phyloP scores from a whole-genome alignment of 2,113 vertebrate genomes.

The Lasiurus borealis region DNA sequence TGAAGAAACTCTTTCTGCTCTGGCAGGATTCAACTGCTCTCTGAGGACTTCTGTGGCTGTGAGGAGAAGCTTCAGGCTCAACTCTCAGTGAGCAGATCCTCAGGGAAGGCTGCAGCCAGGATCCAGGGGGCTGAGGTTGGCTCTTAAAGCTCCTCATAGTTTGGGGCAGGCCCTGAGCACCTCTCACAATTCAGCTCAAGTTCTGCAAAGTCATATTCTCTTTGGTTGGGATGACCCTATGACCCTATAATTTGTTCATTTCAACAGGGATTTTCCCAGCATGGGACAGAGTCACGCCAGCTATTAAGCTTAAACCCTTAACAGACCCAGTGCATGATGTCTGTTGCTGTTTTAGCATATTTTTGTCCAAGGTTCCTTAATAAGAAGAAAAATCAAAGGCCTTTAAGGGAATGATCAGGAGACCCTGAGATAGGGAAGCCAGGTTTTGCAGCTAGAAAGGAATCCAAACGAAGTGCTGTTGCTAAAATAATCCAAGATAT shows the following conservation, averaged over 20 bases:
- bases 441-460: not conserved
- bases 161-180: not conserved
- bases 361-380: too few species aligned
- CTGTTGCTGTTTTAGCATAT: too few species aligned
- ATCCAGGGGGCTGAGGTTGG: not conserved
- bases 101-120: not conserved
- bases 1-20: not conserved
- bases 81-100: not conserved
- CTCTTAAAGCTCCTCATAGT: not conserved
- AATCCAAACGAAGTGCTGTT: not conserved
- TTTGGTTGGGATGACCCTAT: not conserved
- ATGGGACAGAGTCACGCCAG: not conserved
- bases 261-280: not conserved
- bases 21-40: not conserved
- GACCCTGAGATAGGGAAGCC: not conserved
- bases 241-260: not conserved
- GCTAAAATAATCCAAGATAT: slow-evolving; percentile 7
- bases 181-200: not conserved
- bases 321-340: not conserved
- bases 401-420: not conserved
- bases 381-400: too few species aligned
- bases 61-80: not conserved
- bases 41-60: not conserved
- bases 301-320: not conserved
- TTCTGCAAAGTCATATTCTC: not conserved